Base-by-base conservation (phyloP, 2,113 vertebrate genomes). In the Toxostoma redivivum region DNA sequence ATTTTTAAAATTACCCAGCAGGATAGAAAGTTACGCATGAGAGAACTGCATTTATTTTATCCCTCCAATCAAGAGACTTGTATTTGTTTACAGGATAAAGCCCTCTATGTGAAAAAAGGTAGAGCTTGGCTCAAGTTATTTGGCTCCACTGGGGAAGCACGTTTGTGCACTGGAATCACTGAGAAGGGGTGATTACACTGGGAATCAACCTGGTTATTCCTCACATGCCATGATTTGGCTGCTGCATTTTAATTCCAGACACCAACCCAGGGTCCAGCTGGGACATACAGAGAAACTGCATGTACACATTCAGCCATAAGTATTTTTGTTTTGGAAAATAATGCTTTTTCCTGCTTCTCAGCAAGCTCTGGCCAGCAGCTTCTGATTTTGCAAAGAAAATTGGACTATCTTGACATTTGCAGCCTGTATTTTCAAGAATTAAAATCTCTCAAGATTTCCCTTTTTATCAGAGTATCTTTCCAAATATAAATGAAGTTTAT, bases 1-100 rank as follows among this genome's bases (percentile, higher is more conserved):
- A 93, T 96, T 96, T 97, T 93, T 81, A 93, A 96, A 95, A 84
- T 71, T 35, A 92, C 64, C 64, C 92, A 96, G 93, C 92, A 93
- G 94, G 93, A 86, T 24, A 96, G 82, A 95, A 95, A 88, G 82
- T 30, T 92, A 82, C 1, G 18, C 79, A 51, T 88, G 88, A 83
- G 85, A 78, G 82, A 3, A 25, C 79, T 91, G 90, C 81, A 77
- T 67, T 90, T 81, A 30, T 86, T 95, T 92, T 40, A 58, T 56
- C 67, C 94, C 51, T 94, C 85, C 93, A 93, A 94, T 83, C 72
- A 27, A 79, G 81, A 86, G 53, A 53, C 82, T 69, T 54, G 65
- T 22, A 25, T 93, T 94, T 88, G 53, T 90, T 94, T 71, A 88
- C 48, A 90, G 93, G 48, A 94, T 37, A 97, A 94, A 95, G 72